phyloP scores from a whole-genome alignment of 2,797 vertebrate genomes.

The Phyllotis vaccarum region DNA sequence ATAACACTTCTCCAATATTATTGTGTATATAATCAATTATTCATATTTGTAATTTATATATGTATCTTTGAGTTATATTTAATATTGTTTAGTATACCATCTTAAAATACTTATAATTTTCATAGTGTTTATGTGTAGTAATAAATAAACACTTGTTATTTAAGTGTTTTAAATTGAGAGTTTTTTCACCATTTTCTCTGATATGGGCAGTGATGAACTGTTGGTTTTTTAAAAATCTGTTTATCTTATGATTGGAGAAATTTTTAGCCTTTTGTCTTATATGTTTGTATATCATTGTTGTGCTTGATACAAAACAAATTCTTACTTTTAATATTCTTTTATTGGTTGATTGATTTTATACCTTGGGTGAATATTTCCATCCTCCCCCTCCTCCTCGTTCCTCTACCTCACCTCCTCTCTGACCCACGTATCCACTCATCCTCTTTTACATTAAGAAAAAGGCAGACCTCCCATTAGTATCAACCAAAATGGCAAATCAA shows the following conservation, averaged over 20 bases:
- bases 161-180: no score
- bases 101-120: background rate
- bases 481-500: background rate
- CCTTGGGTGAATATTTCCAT: no score
- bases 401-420: background rate
- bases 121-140: background rate
- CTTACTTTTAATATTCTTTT: no score
- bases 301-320: background rate
- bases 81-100: background rate
- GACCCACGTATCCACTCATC: background rate
- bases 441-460: background rate
- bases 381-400: no score
- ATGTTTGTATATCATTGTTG: background rate
- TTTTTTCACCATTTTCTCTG: no score
- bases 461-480: no score
- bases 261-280: background rate
- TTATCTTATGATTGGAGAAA: no score
- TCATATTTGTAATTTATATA: background rate
- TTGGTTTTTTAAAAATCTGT: no score
- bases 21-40: background rate
- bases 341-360: no score
- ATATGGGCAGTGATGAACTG: no score
- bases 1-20: background rate
- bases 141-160: background rate
- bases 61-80: background rate